phyloP scores from a whole-genome alignment of 2,113 vertebrate species.

The Albula glossodonta region DNA sequence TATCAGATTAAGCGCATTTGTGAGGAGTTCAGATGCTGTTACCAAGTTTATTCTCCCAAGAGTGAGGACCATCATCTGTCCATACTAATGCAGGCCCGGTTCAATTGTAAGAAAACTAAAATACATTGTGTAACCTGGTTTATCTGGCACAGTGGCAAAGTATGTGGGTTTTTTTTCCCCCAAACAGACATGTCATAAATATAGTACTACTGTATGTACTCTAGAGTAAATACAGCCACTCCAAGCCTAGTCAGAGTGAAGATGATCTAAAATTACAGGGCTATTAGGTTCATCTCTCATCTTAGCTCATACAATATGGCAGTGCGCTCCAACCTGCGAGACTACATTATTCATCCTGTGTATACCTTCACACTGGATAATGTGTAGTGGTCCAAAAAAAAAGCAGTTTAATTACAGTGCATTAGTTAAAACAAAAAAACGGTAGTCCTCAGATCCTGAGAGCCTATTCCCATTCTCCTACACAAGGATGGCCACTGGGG shows the following conservation, averaged over 20 bases:
- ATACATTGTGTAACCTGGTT: not conserved
- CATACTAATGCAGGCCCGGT: not conserved
- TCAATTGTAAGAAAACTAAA: not conserved
- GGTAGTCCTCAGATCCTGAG: not conserved
- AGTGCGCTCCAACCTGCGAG: not conserved
- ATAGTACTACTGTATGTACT: not conserved
- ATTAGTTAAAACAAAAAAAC: not conserved
- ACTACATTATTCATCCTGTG: not conserved
- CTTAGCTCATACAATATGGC: not conserved
- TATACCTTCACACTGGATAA: not conserved
- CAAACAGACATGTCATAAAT: not conserved
- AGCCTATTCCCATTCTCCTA: not conserved
- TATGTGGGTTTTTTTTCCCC: not conserved
- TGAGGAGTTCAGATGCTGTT: constrained; percentile 26
- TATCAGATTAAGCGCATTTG: constrained; percentile 25
- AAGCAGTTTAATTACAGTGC: not conserved
- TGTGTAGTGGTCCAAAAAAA: not conserved
- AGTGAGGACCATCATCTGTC: not conserved
- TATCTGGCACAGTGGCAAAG: not conserved
- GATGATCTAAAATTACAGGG: not conserved
- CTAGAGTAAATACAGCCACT: not conserved
- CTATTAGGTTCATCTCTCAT: not conserved
- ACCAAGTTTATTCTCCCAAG: constrained; percentile 28
- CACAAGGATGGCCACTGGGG: not conserved
- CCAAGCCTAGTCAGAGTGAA: not conserved